Evolutionary conservation across 1,140 invertebrate genomes (phyloP).

Genomic region (Drosophila mojavensis): DNA sequence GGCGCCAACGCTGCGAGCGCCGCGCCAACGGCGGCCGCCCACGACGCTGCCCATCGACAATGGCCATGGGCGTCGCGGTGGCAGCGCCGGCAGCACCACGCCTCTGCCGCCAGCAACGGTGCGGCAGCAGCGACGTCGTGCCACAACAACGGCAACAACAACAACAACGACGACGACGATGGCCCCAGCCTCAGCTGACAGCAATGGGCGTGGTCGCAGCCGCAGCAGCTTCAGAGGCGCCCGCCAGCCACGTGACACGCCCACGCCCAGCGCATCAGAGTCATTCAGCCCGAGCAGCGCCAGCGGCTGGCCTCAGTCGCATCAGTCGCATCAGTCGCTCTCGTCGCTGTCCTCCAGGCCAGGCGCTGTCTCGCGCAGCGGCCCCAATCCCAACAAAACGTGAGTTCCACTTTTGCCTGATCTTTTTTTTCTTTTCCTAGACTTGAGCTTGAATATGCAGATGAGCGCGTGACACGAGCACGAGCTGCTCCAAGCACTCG

Average conservation of each 20-base stretch:
- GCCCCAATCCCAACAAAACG: conserved; percentile 63
- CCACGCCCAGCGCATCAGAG: neutral
- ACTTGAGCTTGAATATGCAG: neutral
- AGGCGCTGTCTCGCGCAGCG: conserved; percentile 13
- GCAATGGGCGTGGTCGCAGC: conserved; percentile 19
- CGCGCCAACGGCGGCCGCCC: conserved; percentile 65
- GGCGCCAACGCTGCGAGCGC: conserved; percentile 69
- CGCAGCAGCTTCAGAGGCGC: conserved; percentile 50
- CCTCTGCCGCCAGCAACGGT: conserved; percentile 36
- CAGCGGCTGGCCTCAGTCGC: conserved; percentile 30
- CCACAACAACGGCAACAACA: conserved; percentile 36
- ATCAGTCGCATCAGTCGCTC: conserved; percentile 33
- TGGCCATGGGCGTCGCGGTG: conserved; percentile 20
- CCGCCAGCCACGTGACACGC: conserved; percentile 63
- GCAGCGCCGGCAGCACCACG: conserved; percentile 30
- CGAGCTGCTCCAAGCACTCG: no score
- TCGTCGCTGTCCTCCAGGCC: conserved; percentile 18
- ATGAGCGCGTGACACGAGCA: neutral
- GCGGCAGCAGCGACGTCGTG: conserved; percentile 38
- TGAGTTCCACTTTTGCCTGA: conserved; percentile 51
- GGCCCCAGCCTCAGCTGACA: conserved; percentile 4
- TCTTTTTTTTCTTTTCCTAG: neutral
- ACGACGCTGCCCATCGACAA: conserved; percentile 65
- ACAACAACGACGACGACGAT: conserved; percentile 23
- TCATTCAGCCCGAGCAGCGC: conserved; percentile 1